Percentiles rank a stretch among this genome's conserved stretches.
Evolutionary conservation across 2,113 vertebrate species (phyloP).

Genomic region (Lynx canadensis): DNA sequence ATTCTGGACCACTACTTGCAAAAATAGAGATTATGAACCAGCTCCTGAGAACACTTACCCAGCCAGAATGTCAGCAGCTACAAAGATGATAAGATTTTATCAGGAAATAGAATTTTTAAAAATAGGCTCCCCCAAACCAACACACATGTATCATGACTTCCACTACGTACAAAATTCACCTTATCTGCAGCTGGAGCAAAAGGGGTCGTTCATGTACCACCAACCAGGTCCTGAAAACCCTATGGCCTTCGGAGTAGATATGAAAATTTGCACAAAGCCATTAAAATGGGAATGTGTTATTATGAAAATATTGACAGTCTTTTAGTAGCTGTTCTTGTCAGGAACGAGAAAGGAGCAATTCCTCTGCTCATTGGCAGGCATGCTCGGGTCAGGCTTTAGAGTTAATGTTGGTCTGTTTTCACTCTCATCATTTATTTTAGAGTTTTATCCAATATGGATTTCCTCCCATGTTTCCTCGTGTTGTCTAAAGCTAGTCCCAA

Average conservation of each 20-base stretch:
- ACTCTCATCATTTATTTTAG: conserved; percentile 3
- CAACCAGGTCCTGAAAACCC: background rate
- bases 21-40: background rate
- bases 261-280: background rate
- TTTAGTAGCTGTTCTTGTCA: background rate
- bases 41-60: background rate
- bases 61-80: background rate
- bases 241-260: background rate
- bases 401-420: background rate
- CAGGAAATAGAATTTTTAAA: background rate
- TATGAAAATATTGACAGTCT: background rate
- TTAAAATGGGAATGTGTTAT: background rate
- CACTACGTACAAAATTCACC: background rate
- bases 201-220: background rate
- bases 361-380: background rate
- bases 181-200: background rate
- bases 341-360: conserved; percentile 43
- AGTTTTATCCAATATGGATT: background rate
- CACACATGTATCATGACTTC: background rate
- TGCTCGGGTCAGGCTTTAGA: background rate
- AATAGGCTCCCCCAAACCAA: background rate
- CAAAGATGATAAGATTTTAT: background rate
- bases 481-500: background rate
- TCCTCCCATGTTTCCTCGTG: too few relatives aligned
- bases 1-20: background rate